phyloP scores from a whole-genome alignment of 2,113 vertebrate species.

The Manacus vitellinus region DNA sequence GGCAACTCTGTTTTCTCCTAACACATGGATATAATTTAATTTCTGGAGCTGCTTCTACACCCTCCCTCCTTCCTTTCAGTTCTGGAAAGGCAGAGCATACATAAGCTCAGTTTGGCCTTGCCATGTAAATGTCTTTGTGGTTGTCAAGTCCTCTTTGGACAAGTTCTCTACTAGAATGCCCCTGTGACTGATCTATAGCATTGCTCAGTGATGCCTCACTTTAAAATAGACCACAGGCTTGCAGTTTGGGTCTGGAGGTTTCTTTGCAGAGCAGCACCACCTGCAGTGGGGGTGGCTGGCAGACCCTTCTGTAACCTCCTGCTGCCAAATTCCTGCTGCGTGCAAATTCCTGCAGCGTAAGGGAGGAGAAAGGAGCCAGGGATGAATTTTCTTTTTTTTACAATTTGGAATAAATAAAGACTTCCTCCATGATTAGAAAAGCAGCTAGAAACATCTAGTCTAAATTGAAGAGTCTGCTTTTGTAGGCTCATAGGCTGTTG shows the following conservation, averaged over 20 bases:
- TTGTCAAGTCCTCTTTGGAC: not conserved
- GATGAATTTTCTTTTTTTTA: too few species aligned
- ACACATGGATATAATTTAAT: slow-evolving; percentile 40
- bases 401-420: slow-evolving; percentile 4
- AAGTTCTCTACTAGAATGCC: not conserved
- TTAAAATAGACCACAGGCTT: not conserved
- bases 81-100: not conserved
- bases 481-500: not conserved
- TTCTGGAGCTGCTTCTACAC: not conserved
- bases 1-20: not conserved
- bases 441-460: not conserved
- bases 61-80: not conserved
- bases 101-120: slow-evolving; percentile 16
- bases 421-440: not conserved
- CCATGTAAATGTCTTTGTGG: not conserved
- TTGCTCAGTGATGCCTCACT: slow-evolving; percentile 35
- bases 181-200: not conserved
- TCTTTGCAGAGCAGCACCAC: slow-evolving; percentile 7
- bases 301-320: not conserved
- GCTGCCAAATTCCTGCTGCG: slow-evolving; percentile 17
- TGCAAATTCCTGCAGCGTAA: not conserved
- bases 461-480: not conserved
- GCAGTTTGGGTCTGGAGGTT: not conserved
- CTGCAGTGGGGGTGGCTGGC: slow-evolving; percentile 46
- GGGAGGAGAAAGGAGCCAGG: not conserved